Conservation (phyloP, 2,797 vertebrate species). For the Chrosomus eos region DNA sequence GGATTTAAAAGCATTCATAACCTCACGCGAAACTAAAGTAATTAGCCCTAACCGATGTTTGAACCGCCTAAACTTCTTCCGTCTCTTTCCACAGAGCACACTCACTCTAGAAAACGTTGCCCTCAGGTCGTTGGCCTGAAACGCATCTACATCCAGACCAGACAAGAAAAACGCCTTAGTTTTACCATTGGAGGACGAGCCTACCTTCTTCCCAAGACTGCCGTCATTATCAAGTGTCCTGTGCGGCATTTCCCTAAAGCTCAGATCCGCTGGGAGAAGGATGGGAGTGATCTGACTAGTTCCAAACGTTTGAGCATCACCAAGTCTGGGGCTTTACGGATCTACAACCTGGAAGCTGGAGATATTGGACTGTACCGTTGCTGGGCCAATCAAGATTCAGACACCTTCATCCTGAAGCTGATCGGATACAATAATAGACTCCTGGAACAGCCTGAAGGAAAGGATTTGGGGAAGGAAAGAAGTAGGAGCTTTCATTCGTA, state of each 20-base stretch:
- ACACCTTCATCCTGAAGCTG: constrained; percentile 85
- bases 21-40: neutral
- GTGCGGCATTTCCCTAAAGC: constrained; percentile 84
- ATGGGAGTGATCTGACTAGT: constrained; percentile 75
- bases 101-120: constrained; percentile 69
- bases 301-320: constrained; percentile 83
- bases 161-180: constrained; percentile 84
- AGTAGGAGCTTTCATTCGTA: constrained; percentile 24
- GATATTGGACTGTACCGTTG: constrained; percentile 87
- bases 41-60: constrained; percentile 34
- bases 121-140: constrained; percentile 79
- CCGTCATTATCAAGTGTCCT: constrained; percentile 87
- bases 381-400: constrained; percentile 77
- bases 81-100: constrained; percentile 71
- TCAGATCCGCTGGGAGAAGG: constrained; percentile 87
- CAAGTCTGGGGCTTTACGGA: constrained; percentile 86
- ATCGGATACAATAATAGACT: constrained; percentile 82
- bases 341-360: constrained; percentile 76
- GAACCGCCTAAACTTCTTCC: neutral
- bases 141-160: constrained; percentile 88
- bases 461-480: constrained; percentile 45
- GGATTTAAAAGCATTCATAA: constrained; percentile 4
- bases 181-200: constrained; percentile 88
- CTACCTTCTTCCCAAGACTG: constrained; percentile 89
- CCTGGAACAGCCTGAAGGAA: constrained; percentile 70